phyloP scores from a whole-genome alignment of 2,113 vertebrate species.

The Mola mola region DNA sequence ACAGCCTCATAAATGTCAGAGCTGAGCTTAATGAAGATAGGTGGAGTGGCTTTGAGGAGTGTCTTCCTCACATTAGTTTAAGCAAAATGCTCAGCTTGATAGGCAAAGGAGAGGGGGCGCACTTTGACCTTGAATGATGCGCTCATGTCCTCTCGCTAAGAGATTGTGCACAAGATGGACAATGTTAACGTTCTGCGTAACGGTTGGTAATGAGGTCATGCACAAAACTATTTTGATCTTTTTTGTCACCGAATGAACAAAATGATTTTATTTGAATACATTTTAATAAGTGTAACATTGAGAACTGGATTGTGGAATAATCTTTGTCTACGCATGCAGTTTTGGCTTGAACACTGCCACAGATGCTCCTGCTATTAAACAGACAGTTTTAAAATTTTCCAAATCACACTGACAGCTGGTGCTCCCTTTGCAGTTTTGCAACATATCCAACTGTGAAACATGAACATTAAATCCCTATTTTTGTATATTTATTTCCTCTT shows the following conservation, averaged over 20 bases:
- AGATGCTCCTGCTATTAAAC: conserved; percentile 17
- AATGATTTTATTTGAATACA: background rate
- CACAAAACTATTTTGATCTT: background rate
- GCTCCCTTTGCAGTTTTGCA: background rate
- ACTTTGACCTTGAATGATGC: conserved; percentile 70
- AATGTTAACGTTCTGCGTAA: conserved; percentile 16
- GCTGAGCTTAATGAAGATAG: conserved; percentile 79
- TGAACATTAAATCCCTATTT: background rate
- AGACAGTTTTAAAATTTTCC: background rate
- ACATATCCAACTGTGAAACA: background rate
- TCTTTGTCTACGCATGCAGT: conserved; percentile 4
- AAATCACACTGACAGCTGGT: conserved; percentile 16
- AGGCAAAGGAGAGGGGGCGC: conserved; percentile 35
- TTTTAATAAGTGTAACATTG: background rate
- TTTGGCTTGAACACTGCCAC: conserved; percentile 12
- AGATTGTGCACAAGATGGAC: conserved; percentile 22
- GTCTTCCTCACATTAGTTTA: conserved; percentile 72
- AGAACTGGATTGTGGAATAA: background rate
- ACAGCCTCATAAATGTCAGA: conserved; percentile 77
- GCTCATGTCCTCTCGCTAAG: conserved; percentile 15
- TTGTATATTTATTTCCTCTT: background rate
- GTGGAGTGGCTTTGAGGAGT: conserved; percentile 72
- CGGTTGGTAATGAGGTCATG: conserved; percentile 6
- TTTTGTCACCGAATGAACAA: background rate
- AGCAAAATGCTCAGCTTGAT: conserved; percentile 53